Evolutionary conservation across 2,113 vertebrate genomes (phyloP).

Genomic region (Campylomormyrus tamandua): DNA sequence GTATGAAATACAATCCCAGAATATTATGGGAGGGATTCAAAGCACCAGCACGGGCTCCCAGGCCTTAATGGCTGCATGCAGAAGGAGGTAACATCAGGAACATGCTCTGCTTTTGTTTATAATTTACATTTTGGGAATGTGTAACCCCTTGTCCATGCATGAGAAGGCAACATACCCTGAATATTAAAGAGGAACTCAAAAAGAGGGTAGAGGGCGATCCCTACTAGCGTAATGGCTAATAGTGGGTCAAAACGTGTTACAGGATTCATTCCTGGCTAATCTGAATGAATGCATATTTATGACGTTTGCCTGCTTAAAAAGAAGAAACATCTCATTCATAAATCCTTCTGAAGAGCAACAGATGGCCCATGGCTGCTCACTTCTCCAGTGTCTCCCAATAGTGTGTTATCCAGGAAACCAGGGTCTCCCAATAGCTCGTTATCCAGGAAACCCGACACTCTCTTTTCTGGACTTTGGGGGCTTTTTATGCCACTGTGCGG

Average conservation of each 20-base stretch:
- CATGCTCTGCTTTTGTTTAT: not conserved
- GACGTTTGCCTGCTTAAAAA: not conserved
- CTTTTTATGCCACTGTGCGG: not conserved
- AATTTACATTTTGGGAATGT: not conserved
- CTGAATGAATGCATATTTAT: not conserved
- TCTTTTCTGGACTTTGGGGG: slow-evolving; percentile 37
- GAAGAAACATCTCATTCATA: slow-evolving; percentile 32
- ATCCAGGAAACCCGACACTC: slow-evolving; percentile 54
- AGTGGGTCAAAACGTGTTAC: not conserved
- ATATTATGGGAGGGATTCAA: not conserved
- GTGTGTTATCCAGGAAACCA: slow-evolving; percentile 56
- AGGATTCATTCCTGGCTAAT: not conserved
- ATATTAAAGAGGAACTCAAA: not conserved
- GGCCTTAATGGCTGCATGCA: not conserved
- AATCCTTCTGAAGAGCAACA: slow-evolving; percentile 46
- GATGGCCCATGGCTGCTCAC: slow-evolving; percentile 41
- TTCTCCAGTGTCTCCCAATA: slow-evolving; percentile 56
- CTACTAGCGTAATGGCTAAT: not conserved
- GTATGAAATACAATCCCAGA: not conserved
- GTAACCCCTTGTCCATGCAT: not conserved
- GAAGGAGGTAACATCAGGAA: not conserved
- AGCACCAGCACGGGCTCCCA: not conserved
- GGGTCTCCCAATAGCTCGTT: too few species aligned
- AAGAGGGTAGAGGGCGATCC: not conserved
- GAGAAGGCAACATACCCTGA: not conserved